phyloP scores from a whole-genome alignment of 2,113 vertebrate species.

The Albula goreensis region DNA sequence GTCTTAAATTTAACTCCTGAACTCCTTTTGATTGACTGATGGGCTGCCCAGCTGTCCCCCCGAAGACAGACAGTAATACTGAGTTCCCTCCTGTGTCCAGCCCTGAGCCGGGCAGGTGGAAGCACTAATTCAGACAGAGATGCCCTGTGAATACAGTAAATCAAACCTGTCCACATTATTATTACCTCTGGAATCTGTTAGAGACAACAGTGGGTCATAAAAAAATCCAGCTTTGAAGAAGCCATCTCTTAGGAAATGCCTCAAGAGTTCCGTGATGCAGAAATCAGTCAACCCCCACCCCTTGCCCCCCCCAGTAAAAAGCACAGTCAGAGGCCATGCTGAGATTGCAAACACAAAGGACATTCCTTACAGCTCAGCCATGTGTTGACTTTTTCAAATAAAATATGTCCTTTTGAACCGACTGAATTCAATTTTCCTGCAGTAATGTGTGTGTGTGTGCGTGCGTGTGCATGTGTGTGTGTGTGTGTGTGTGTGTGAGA shows the following conservation, averaged over 20 bases:
- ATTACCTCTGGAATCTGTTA: constrained; percentile 28
- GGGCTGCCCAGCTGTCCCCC: neutral
- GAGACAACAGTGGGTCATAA: constrained; percentile 48
- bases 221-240: constrained; percentile 42
- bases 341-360: neutral
- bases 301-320: constrained; percentile 34
- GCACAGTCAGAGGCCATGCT: neutral
- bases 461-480: no score
- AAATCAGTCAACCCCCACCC: constrained; percentile 49
- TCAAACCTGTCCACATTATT: constrained; percentile 4
- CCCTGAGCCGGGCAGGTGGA: neutral
- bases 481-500: neutral
- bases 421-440: constrained; percentile 10
- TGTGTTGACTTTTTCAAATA: constrained; percentile 8
- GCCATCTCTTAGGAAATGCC: constrained; percentile 33
- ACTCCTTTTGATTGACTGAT: neutral
- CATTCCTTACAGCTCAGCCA: neutral
- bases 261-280: constrained; percentile 58
- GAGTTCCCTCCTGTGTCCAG: neutral
- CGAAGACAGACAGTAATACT: neutral
- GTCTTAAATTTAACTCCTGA: neutral
- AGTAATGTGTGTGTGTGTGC: neutral
- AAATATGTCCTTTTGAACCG: neutral
- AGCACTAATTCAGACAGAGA: constrained; percentile 3
- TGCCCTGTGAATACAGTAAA: constrained; percentile 4